These are phyloP conservation scores for Sebastes nivosus DNA, from an alignment of 2,797 vertebrate species.

Conservation along the genomic window DNA sequence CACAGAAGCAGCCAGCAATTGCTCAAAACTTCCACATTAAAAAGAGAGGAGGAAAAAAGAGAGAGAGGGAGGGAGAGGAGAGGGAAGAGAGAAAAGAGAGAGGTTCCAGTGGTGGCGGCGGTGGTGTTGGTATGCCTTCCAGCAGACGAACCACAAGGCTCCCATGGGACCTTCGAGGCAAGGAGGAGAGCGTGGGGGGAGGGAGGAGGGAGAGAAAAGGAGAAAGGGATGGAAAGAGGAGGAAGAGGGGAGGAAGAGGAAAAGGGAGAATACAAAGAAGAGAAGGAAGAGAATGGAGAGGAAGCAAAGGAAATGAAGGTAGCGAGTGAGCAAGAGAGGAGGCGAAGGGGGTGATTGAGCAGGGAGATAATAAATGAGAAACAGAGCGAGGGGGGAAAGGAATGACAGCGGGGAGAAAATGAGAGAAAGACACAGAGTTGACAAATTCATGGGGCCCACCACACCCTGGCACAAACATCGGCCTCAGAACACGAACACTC, in stretches of 20 bases:
- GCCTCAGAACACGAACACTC: conserved; percentile 72
- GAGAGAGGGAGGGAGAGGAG: conserved; percentile 58
- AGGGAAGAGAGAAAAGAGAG: conserved; percentile 61
- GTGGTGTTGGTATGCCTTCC: conserved; percentile 81
- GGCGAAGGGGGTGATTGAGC: conserved; percentile 32
- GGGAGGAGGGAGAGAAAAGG: background rate
- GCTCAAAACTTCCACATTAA: conserved; percentile 89
- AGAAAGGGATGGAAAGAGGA: background rate
- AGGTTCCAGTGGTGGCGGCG: conserved; percentile 81
- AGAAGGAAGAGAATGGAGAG: conserved; percentile 22
- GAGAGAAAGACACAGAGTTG: conserved; percentile 69
- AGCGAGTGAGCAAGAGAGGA: conserved; percentile 14
- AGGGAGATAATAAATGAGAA: conserved; percentile 70
- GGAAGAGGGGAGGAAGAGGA: conserved; percentile 27
- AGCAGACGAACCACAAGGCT: conserved; percentile 81
- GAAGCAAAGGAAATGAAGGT: conserved; percentile 38
- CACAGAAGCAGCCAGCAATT: conserved; percentile 84
- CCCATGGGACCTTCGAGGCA: conserved; percentile 77
- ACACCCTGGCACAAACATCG: conserved; percentile 74
- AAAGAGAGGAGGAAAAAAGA: conserved; percentile 68
- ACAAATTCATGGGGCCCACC: conserved; percentile 76
- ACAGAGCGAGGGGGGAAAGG: conserved; percentile 53
- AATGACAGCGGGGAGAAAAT: conserved; percentile 58
- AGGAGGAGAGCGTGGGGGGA: conserved; percentile 43
- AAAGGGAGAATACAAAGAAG: conserved; percentile 12